These are phyloP conservation scores for Anastatus disparis DNA, from an alignment of 1,140 invertebrate species.

Conservation along the genomic window DNA sequence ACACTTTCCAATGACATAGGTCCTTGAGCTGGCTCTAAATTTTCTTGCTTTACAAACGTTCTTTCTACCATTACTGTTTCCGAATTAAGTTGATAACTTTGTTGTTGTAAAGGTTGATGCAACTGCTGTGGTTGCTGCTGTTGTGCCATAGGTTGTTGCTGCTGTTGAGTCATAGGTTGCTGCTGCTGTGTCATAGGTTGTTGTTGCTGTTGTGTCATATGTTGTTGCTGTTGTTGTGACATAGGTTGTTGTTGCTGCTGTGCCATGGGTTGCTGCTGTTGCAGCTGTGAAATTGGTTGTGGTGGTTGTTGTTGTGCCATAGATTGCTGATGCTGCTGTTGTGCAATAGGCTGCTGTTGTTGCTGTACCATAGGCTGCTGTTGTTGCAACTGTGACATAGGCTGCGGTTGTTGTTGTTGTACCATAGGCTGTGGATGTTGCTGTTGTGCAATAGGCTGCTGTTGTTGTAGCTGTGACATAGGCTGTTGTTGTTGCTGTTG, in stretches of 20 bases:
- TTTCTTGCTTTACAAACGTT: constrained; percentile 54
- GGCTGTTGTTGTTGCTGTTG: not conserved
- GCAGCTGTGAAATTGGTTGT: constrained; percentile 44
- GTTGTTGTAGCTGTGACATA: not conserved
- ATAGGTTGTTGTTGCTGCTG: constrained; percentile 48
- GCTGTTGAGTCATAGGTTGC: constrained; percentile 56
- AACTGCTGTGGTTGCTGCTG: constrained; percentile 20
- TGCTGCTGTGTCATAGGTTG: constrained; percentile 59
- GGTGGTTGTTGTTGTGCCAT: constrained; percentile 29
- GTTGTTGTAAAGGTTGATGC: constrained; percentile 3
- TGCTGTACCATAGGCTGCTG: constrained; percentile 29
- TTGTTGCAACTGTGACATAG: constrained; percentile 38
- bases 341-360: constrained; percentile 56
- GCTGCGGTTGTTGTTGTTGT: constrained; percentile 56
- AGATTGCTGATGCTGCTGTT: constrained; percentile 52
- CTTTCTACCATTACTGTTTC: constrained; percentile 12
- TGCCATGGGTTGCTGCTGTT: constrained; percentile 58
- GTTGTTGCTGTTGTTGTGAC: constrained; percentile 56
- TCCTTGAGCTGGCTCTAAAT: constrained; percentile 49
- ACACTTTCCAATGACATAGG: constrained; percentile 45
- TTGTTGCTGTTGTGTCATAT: too few relatives aligned
- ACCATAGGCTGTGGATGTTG: constrained; percentile 55
- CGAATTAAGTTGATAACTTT: constrained; percentile 7
- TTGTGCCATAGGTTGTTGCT: constrained; percentile 44
- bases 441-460: not conserved